phyloP scores from a whole-genome alignment of 2,113 vertebrate species.

The Lates calcarifer region DNA sequence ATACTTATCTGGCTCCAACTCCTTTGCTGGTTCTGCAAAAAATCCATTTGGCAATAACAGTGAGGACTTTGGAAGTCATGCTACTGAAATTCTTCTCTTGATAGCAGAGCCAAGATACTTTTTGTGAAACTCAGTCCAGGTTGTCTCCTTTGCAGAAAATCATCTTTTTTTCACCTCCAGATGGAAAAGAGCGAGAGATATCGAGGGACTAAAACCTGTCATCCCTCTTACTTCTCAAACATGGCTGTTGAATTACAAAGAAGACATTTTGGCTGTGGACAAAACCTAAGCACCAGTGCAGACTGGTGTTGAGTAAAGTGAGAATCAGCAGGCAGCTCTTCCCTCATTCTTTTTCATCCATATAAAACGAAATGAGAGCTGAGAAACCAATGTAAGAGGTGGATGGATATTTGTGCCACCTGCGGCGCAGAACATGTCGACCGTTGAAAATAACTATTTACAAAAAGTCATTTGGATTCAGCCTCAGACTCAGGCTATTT shows the following conservation, averaged over 20 bases:
- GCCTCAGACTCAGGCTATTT: slow-evolving; percentile 13
- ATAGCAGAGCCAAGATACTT: slow-evolving; percentile 12
- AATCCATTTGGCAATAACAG: slow-evolving; percentile 32
- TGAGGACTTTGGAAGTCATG: slow-evolving; percentile 12
- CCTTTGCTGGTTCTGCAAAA: slow-evolving; percentile 29
- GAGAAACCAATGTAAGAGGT: slow-evolving; percentile 5
- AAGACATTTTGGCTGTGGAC: slow-evolving; percentile 20
- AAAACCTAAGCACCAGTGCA: neutral
- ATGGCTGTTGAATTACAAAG: slow-evolving; percentile 31
- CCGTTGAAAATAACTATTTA: slow-evolving; percentile 37
- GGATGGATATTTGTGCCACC: slow-evolving; percentile 24
- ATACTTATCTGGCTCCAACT: slow-evolving; percentile 43
- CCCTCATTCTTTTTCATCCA: slow-evolving; percentile 33
- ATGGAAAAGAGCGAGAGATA: neutral
- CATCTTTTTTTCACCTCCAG: slow-evolving; percentile 23
- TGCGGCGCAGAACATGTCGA: slow-evolving; percentile 22
- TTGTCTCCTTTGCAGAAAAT: slow-evolving; percentile 31
- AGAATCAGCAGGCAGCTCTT: slow-evolving; percentile 30
- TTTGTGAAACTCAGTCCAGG: slow-evolving; percentile 21
- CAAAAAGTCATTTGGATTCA: slow-evolving; percentile 40
- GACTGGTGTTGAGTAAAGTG: slow-evolving; percentile 27
- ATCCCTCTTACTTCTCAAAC: slow-evolving; percentile 23
- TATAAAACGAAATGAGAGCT: slow-evolving; percentile 41
- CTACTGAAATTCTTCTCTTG: neutral
- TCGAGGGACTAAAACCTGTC: slow-evolving; percentile 1